Percentiles rank a stretch among this genome's conserved stretches.
Conservation (phyloP, 2,113 vertebrate genomes). For the Panthera tigris region DNA sequence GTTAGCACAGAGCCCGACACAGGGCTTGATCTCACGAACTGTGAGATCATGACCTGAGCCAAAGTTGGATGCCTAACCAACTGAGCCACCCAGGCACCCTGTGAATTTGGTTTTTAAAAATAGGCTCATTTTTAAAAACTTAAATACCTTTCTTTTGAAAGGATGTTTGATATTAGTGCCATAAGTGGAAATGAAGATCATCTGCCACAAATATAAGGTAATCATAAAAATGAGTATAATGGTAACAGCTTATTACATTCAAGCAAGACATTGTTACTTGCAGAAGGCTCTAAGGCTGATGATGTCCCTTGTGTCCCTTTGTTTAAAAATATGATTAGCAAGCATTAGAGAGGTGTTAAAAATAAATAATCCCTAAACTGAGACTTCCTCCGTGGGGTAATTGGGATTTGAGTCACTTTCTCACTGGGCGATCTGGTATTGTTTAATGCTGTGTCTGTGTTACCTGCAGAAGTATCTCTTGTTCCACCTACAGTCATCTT, state of each 20-base stretch:
- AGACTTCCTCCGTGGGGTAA: neutral
- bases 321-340: neutral
- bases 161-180: neutral
- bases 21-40: too few relatives aligned
- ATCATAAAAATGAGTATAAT: neutral
- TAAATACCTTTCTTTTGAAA: constrained; percentile 50
- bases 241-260: neutral
- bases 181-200: neutral
- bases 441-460: neutral
- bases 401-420: neutral
- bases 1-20: too few relatives aligned
- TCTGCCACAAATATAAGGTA: constrained; percentile 18
- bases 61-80: too few relatives aligned
- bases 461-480: neutral
- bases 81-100: too few relatives aligned
- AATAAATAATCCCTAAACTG: neutral
- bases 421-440: neutral
- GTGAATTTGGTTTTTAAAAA: neutral
- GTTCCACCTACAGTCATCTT: neutral
- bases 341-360: neutral
- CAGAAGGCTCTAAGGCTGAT: neutral
- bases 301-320: neutral
- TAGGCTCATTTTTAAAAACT: neutral
- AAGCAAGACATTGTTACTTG: neutral
- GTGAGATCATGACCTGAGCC: too few relatives aligned